phyloP scores from a whole-genome alignment of 1,140 invertebrate genomes.

The Euura lappo region DNA sequence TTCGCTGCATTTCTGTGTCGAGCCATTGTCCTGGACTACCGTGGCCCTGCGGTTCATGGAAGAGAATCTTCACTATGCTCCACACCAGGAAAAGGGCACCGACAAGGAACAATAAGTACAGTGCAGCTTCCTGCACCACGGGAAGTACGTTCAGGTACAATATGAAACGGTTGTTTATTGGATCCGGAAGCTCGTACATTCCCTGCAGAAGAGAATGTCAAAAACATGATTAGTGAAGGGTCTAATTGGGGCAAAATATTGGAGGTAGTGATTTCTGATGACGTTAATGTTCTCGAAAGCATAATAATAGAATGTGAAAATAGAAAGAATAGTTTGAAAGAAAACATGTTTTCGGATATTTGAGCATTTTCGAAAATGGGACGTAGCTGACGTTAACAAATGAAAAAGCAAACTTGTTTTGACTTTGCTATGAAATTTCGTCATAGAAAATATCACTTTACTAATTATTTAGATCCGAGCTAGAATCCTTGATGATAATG shows the following conservation, averaged over 20 bases:
- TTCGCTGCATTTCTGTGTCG: conserved; percentile 45
- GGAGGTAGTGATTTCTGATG: neutral
- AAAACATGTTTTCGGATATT: conserved; percentile 13
- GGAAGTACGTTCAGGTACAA: conserved; percentile 76
- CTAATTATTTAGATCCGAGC: too few species aligned
- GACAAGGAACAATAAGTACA: conserved; percentile 65
- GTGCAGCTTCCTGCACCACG: conserved; percentile 61
- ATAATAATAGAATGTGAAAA: neutral
- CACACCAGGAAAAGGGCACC: conserved; percentile 62
- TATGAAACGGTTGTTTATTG: conserved; percentile 69
- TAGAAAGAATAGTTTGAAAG: neutral
- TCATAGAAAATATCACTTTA: neutral
- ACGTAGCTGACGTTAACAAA: neutral
- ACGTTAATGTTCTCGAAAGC: neutral
- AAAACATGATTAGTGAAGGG: neutral
- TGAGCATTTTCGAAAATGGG: conserved; percentile 4
- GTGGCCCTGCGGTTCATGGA: conserved; percentile 41
- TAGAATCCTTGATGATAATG: too few species aligned
- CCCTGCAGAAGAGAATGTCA: conserved; percentile 61
- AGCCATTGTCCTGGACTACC: conserved; percentile 36
- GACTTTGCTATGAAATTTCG: neutral
- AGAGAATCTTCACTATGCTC: conserved; percentile 52
- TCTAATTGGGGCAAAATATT: neutral
- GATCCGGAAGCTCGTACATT: conserved; percentile 69
- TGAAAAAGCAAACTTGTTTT: neutral